Percentiles rank a stretch among this genome's conserved stretches.
These are phyloP conservation scores for Cremastinae sp. DNA, from an alignment of 2,888 invertebrate genomes.

Conservation along the genomic window DNA sequence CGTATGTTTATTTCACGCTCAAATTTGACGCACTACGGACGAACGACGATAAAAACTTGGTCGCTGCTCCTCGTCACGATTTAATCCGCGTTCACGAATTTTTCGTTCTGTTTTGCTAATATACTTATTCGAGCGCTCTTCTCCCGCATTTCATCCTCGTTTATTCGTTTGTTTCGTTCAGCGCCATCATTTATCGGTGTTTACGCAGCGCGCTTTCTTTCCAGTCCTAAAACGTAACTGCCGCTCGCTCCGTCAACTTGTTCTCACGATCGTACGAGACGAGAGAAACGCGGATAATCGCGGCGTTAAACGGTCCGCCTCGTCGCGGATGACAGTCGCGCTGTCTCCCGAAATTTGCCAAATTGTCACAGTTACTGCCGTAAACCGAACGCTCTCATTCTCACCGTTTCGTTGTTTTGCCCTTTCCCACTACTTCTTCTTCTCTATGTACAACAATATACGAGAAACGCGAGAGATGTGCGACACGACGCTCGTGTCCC, in stretches of 20 bases:
- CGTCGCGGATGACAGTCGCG: too few relatives aligned
- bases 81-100: background rate
- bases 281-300: too few relatives aligned
- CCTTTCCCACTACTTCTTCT: too few relatives aligned
- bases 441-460: background rate
- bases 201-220: background rate
- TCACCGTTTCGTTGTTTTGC: too few relatives aligned
- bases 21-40: background rate
- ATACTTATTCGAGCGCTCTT: background rate
- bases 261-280: background rate
- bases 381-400: too few relatives aligned
- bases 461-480: slow-evolving; percentile 10
- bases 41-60: too few relatives aligned
- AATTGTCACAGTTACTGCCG: too few relatives aligned
- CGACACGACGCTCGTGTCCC: background rate
- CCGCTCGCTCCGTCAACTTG: background rate
- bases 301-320: too few relatives aligned
- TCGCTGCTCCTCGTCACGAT: background rate
- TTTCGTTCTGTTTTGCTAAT: background rate
- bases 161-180: slow-evolving; percentile 9
- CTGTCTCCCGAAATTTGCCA: too few relatives aligned
- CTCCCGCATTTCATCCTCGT: background rate
- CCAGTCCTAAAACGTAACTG: slow-evolving; percentile 5
- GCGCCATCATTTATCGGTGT: background rate
- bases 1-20: background rate